These are phyloP conservation scores for Rhinoraja longicauda DNA, from an alignment of 2,797 vertebrate genomes.

Conservation along the genomic window DNA sequence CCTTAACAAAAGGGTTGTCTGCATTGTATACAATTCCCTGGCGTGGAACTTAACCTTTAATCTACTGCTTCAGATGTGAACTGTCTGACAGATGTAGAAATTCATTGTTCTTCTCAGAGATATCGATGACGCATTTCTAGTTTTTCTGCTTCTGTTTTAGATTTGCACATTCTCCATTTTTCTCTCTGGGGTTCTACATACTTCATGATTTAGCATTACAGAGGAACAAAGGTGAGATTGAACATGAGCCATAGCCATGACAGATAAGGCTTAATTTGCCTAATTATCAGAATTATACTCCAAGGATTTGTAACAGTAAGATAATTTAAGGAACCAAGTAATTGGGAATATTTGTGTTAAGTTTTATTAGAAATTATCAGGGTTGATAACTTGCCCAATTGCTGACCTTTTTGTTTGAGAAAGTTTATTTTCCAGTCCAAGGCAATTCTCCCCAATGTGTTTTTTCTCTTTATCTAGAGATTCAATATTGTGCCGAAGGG, in stretches of 20 bases:
- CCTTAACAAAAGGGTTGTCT: background rate
- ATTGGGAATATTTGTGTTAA: slow-evolving; percentile 17
- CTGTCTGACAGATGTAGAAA: no score
- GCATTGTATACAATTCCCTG: background rate
- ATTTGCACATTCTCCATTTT: background rate
- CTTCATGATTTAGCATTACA: background rate
- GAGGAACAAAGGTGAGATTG: background rate
- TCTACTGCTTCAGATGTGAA: background rate
- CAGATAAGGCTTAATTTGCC: background rate
- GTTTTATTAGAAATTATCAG: background rate
- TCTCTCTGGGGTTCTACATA: background rate
- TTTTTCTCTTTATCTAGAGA: slow-evolving; percentile 54
- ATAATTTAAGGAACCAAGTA: background rate
- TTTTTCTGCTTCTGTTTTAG: background rate
- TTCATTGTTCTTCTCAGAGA: background rate
- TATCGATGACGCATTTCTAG: background rate
- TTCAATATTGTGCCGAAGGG: slow-evolving; percentile 49
- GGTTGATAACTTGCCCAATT: background rate
- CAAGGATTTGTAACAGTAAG: background rate
- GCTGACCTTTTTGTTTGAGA: slow-evolving; percentile 61
- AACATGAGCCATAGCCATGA: background rate
- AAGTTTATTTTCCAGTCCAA: slow-evolving; percentile 57
- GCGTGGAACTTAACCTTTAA: background rate
- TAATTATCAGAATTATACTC: background rate
- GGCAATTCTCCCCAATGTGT: slow-evolving; percentile 57